Conservation (phyloP, 2,113 vertebrate species). For the Rhabdomys dilectus region DNA sequence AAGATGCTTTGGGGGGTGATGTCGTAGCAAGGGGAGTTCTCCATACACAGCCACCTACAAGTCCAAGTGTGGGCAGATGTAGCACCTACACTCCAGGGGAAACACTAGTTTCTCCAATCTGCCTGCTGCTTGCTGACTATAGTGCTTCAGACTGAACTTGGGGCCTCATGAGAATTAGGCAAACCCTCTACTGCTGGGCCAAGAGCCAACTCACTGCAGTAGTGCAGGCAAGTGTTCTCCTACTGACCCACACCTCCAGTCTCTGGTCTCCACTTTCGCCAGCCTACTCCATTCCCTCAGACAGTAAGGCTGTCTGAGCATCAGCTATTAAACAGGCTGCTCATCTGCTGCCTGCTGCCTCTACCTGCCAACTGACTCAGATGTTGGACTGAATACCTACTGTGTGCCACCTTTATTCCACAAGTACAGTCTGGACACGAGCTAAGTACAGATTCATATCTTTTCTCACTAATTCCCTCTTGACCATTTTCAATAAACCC, state of each 20-base stretch:
- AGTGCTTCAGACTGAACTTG: background rate
- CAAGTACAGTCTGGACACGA: background rate
- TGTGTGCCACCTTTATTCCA: background rate
- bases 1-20: slow-evolving; percentile 35
- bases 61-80: background rate
- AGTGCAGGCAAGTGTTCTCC: background rate
- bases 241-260: no score
- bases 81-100: background rate
- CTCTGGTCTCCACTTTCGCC: background rate
- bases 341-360: background rate
- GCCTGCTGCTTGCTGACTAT: no score
- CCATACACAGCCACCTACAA: slow-evolving; percentile 82
- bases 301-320: background rate
- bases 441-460: background rate
- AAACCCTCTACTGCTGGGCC: background rate
- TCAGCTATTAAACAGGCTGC: no score
- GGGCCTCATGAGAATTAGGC: background rate
- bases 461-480: background rate
- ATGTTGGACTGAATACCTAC: background rate
- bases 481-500: background rate
- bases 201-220: background rate
- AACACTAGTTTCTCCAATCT: background rate
- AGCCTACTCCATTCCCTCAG: background rate
- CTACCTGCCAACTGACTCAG: background rate
- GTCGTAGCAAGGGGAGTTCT: slow-evolving; percentile 80